Conservation (phyloP, 2,888 invertebrate genomes). For the Amphipyra berbera region DNA sequence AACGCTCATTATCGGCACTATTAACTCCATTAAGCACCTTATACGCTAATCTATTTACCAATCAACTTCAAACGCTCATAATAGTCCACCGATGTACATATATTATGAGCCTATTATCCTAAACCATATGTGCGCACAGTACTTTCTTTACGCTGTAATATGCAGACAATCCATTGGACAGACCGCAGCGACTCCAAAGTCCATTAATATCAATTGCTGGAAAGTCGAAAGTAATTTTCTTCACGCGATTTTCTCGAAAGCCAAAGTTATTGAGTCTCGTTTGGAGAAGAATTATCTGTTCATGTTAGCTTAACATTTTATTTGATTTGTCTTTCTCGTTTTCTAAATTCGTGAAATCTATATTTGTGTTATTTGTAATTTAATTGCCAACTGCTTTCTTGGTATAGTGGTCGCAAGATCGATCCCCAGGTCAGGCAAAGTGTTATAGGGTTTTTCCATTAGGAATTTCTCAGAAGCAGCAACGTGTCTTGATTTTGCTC, state of each 20-base stretch:
- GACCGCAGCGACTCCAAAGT: conserved; percentile 45
- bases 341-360: too few relatives aligned
- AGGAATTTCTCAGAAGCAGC: too few relatives aligned
- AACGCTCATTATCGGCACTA: too few relatives aligned
- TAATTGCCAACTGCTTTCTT: too few relatives aligned
- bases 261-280: conserved; percentile 32
- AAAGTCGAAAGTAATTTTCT: conserved; percentile 69
- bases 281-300: conserved; percentile 25
- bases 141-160: conserved; percentile 24
- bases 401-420: too few relatives aligned
- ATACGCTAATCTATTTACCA: background rate
- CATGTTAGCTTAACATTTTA: conserved; percentile 1
- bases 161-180: conserved; percentile 8
- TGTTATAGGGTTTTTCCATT: too few relatives aligned
- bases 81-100: conserved; percentile 3
- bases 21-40: too few relatives aligned
- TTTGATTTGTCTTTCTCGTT: background rate
- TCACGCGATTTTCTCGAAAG: conserved; percentile 63
- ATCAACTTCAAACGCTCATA: background rate
- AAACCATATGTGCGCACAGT: background rate
- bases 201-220: conserved; percentile 66
- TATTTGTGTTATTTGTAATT: too few relatives aligned
- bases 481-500: too few relatives aligned
- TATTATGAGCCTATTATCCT: background rate
- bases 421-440: too few relatives aligned